These are phyloP conservation scores for Xiphydria camelus DNA, from an alignment of 2,888 invertebrate species.

Conservation along the genomic window DNA sequence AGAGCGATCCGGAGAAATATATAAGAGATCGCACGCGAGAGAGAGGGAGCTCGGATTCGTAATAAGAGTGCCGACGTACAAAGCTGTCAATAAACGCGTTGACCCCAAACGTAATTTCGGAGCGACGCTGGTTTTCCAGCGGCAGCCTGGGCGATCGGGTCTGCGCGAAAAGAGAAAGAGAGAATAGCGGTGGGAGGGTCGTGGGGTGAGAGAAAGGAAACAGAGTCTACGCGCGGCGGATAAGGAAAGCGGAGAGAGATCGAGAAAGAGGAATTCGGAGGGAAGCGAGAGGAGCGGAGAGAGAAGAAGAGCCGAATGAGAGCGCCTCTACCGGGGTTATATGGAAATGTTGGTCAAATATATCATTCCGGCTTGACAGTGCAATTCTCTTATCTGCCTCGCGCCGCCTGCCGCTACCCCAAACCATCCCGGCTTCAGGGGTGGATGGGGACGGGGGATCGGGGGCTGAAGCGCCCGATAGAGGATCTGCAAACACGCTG, in stretches of 20 bases:
- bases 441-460: constrained; percentile 35
- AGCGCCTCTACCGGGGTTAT: constrained; percentile 57
- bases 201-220: constrained; percentile 6
- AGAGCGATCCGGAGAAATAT: too few species aligned
- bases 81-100: constrained; percentile 45
- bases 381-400: constrained; percentile 84
- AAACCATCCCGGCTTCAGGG: constrained; percentile 45
- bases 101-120: constrained; percentile 44
- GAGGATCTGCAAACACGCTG: constrained; percentile 51
- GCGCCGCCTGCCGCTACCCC: constrained; percentile 61
- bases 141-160: constrained; percentile 5
- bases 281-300: constrained; percentile 16
- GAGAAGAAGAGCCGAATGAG: constrained; percentile 30
- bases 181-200: constrained; percentile 1
- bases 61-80: constrained; percentile 44
- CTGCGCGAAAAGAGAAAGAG: neutral
- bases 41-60: constrained; percentile 29
- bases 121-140: constrained; percentile 21
- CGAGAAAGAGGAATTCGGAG: constrained; percentile 20
- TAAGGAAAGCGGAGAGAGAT: constrained; percentile 15
- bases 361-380: constrained; percentile 88
- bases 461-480: constrained; percentile 52
- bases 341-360: constrained; percentile 90
- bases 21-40: too few species aligned
- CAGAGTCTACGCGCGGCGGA: constrained; percentile 16